Evolutionary conservation across 1,140 invertebrate genomes (phyloP).

Genomic region (Oppia nitens): DNA sequence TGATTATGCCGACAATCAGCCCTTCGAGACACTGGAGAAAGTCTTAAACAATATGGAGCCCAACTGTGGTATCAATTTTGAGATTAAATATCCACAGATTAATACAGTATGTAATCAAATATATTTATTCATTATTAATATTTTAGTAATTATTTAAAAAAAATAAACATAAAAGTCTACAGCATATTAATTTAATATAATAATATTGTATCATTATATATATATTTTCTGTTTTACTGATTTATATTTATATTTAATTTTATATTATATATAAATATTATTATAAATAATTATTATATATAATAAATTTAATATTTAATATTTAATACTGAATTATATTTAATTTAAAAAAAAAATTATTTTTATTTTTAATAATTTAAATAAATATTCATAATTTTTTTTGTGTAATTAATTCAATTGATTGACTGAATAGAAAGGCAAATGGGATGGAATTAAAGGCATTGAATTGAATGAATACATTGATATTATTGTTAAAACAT

Average conservation of each 20-base stretch:
- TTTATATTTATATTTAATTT: too few species aligned
- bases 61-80: conserved; percentile 11
- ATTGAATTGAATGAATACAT: conserved; percentile 79
- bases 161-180: not conserved
- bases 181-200: too few species aligned
- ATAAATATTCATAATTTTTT: too few species aligned
- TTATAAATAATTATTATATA: too few species aligned
- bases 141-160: not conserved
- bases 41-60: conserved; percentile 11
- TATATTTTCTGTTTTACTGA: too few species aligned
- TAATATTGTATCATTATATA: too few species aligned
- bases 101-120: conserved; percentile 28
- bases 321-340: too few species aligned
- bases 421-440: conserved; percentile 47
- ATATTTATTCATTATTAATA: conserved; percentile 6
- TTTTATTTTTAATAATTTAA: too few species aligned
- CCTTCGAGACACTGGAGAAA: conserved; percentile 7
- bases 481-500: conserved; percentile 61
- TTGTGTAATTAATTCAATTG: too few species aligned
- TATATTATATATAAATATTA: too few species aligned
- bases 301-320: too few species aligned
- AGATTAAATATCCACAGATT: conserved; percentile 14
- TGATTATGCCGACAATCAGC: conserved; percentile 20
- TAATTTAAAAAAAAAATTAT: not conserved
- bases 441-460: conserved; percentile 66